Evolutionary conservation across 2,797 vertebrate genomes (phyloP), one percentile per base, ranked within the genome.

Genomic region (Pseudotriccus pelzelni): DNA sequence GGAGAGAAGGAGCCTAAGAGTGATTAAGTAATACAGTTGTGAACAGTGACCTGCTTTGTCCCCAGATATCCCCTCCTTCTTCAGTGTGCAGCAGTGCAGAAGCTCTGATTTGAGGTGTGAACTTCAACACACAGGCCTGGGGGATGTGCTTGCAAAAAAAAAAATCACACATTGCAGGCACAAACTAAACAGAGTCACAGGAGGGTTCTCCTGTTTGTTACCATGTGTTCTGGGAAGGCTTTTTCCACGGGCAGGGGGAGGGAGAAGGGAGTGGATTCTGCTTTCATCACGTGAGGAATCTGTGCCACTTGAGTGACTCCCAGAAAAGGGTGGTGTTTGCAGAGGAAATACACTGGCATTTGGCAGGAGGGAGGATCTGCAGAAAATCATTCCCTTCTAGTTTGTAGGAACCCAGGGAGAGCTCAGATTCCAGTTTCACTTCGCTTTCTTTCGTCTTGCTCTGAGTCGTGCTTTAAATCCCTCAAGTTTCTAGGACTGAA

Each of bases 391-490:
- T 77, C 39, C 76, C 62, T 80, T 52, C 32, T 20, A 79, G 81
- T 81, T 89, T 52, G 22, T 52, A 60, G 75, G 84, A 94, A 67
- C 80, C 84, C 86, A 93, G 81, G 72, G 72, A 94, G 92, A 96
- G 86, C 63, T 87, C 0, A 0, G 28, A 80, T 76, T 79, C 37
- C 43, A 69, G 32, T 55, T 82, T 52, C 52, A 60, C 30, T 92
- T 92, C 21, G 5, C 52, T 46, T 27, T 72, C 44, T 63, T 70
- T 34, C 47, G 36, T 37, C 55, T 87, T 70, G 34, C 30, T 85
- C 21, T 5, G 27, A 77, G 47, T 59, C 84, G 47, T 82, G 21
- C 67, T 84, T 82, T 43, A 67, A 74, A 14, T 82, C 34, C 49
- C 56, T 25, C 3, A 14, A 46, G 41, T 79, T 84, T 81, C 58